Evolutionary conservation across 2,797 vertebrate genomes (phyloP), one percentile per base, ranked within the genome.

Genomic region (Enteromius afrohamiltoni): DNA sequence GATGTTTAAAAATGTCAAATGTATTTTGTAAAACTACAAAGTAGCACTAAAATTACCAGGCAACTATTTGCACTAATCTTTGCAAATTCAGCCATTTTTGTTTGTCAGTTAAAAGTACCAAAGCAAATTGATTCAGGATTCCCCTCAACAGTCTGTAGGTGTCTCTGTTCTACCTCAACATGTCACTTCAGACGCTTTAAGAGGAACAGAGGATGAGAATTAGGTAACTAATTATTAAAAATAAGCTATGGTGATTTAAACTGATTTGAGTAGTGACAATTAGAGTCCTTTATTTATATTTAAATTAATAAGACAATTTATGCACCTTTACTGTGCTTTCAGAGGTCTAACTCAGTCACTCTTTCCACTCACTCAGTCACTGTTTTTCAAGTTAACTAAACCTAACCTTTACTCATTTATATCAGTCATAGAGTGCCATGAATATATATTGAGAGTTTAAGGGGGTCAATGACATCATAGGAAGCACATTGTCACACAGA

Each of bases 131-230:
- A 7, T 21, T 42, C 40, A 64, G 40, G 40, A 77, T 23, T 74
- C 42, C 42, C 60, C 21, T 76, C 62, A 42, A 76, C 10, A 21
- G 71, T 65, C 80, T 83, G 60, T 64, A 68, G 80, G 71, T 65
- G 71, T 83, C 80, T 76, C 71, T 65, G 53, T 81, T 47, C 60
- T 82, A 82, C 80, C 80, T 75, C 70, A 65, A 29, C 42, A 74
- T 17, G 53, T 31, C n/a, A n/a, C 19, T 47, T 71, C n/a, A 23
- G 31, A 40, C 6, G 21, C n/a, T 80, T 29, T 77, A 23, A 77
- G 75, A 26, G 34, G n/a, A 69, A 42, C 55, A 58, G 17, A 58
- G 1, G 29, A 40, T 26, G 51, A 40, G 21, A 58, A 76, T 40
- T 42, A 62, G 16, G 37, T 26, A 26, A 8, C n/a, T 23, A 16